These are phyloP conservation scores for Montipora capricornis DNA, from an alignment of 64 coral and sea anemone genomes.

Conservation along the genomic window DNA sequence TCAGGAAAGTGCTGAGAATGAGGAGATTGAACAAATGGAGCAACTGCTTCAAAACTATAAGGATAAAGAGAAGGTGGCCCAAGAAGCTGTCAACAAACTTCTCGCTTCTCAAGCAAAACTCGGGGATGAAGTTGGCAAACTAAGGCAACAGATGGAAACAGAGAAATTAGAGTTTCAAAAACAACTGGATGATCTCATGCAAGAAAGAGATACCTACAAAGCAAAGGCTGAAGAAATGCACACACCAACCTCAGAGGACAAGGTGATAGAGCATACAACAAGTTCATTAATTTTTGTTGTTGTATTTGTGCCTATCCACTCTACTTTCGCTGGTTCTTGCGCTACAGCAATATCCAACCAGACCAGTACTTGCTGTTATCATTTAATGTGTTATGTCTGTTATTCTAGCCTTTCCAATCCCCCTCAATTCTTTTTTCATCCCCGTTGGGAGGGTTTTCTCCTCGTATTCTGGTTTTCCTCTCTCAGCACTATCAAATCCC, in stretches of 20 bases:
- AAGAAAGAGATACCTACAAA: slow-evolving; percentile 1
- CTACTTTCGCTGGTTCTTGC: too few relatives aligned
- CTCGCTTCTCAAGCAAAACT: background rate
- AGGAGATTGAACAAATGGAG: background rate
- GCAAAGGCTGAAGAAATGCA: slow-evolving; percentile 6
- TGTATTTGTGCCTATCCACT: background rate
- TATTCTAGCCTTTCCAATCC: too few relatives aligned
- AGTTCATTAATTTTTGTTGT: background rate
- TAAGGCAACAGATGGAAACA: background rate
- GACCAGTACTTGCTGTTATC: too few relatives aligned
- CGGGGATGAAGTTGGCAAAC: background rate
- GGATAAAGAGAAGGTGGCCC: background rate
- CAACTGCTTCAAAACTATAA: background rate
- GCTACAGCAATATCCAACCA: too few relatives aligned
- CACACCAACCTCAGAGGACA: background rate
- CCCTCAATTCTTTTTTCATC: too few relatives aligned
- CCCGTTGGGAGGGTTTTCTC: too few relatives aligned
- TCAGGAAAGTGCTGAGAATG: slow-evolving; percentile 9
- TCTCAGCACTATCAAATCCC: too few relatives aligned
- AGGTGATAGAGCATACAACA: background rate
- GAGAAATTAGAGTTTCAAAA: background rate
- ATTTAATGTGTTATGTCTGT: too few relatives aligned
- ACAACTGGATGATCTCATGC: background rate
- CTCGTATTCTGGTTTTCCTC: too few relatives aligned
- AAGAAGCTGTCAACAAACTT: background rate